Conservation (phyloP, 2,113 vertebrate species). For the Microtus oregoni region DNA sequence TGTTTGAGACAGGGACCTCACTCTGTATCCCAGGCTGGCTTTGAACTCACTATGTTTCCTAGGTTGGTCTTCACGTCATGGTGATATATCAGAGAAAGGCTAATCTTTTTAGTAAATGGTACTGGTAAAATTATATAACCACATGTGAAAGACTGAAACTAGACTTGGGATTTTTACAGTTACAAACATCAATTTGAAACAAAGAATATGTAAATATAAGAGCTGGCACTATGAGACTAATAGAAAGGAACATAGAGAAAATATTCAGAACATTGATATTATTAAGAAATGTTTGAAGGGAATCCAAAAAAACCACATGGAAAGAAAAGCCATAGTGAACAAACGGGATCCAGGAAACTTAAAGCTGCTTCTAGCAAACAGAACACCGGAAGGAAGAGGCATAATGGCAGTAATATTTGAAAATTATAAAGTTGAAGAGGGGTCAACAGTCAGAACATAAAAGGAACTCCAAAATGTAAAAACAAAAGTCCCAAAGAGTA, state of each 20-base stretch:
- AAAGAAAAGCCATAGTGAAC: neutral
- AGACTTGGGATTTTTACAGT: neutral
- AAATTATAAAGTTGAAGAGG: neutral
- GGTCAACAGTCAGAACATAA: neutral
- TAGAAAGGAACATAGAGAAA: neutral
- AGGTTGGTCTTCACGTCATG: neutral
- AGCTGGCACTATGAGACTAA: neutral
- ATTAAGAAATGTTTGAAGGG: neutral
- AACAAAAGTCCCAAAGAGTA: neutral
- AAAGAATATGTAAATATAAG: neutral
- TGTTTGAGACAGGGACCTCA: neutral
- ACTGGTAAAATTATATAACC: neutral
- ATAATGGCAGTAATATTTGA: neutral
- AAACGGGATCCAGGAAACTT: neutral
- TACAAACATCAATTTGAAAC: neutral
- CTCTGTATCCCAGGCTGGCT: neutral
- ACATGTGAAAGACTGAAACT: neutral
- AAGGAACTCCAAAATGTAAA: neutral
- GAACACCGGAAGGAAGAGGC: neutral
- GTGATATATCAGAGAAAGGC: neutral
- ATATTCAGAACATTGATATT: neutral
- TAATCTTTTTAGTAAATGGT: neutral
- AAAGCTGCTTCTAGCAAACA: neutral
- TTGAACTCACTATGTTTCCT: neutral
- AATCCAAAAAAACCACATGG: too few species aligned